A percentile compares a stretch with the other conserved stretches of the same genome.
phyloP scores from a whole-genome alignment of 1,140 invertebrate genomes.

The Himalopsyche phryganea region DNA sequence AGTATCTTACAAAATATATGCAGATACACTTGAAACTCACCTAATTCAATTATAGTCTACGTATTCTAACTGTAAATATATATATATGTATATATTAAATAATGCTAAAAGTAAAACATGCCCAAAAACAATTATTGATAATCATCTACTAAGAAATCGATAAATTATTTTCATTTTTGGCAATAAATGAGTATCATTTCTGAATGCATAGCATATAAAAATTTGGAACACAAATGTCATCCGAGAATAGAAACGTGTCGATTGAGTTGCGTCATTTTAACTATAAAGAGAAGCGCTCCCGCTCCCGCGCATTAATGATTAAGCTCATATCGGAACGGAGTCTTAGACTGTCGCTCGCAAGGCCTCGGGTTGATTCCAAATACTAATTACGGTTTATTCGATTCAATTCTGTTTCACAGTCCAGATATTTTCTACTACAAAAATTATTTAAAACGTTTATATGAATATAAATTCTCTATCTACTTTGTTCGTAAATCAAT shows the following conservation, averaged over 20 bases:
- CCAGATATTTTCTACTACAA: constrained; percentile 30
- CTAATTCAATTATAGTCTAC: constrained; percentile 33
- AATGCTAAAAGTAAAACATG: constrained; percentile 36
- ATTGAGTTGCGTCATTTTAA: not conserved
- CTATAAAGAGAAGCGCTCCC: constrained; percentile 2
- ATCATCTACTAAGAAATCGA: constrained; percentile 27
- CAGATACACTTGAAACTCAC: constrained; percentile 34
- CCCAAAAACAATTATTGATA: constrained; percentile 34
- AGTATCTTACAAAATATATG: constrained; percentile 32
- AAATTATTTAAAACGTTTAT: constrained; percentile 31
- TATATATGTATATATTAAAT: constrained; percentile 23
- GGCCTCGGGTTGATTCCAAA: constrained; percentile 22
- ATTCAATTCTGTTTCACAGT: constrained; percentile 32
- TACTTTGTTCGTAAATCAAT: constrained; percentile 35
- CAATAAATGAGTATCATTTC: constrained; percentile 37
- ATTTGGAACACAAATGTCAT: constrained; percentile 33
- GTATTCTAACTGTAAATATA: constrained; percentile 31
- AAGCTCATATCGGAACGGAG: constrained; percentile 31
- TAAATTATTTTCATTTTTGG: constrained; percentile 33
- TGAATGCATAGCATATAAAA: constrained; percentile 33
- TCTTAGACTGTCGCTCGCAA: constrained; percentile 28
- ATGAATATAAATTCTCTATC: constrained; percentile 32
- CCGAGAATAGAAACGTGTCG: constrained; percentile 11
- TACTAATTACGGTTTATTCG: constrained; percentile 34
- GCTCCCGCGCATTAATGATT: constrained; percentile 3